Conservation (phyloP, 2,797 vertebrate species). For the Monodelphis domestica region DNA sequence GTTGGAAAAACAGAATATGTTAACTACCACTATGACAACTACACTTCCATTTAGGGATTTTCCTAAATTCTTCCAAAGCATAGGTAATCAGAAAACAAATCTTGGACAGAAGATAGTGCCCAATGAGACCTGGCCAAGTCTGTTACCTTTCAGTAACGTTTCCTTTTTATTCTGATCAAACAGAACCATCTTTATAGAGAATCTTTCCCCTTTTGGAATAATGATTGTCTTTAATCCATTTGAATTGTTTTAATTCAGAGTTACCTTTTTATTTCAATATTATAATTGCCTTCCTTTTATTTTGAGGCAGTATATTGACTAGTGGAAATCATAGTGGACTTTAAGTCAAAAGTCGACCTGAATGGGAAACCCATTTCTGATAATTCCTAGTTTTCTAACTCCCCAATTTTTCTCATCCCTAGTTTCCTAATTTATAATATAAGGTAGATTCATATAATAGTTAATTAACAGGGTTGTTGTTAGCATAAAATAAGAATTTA, state of each 20-base stretch:
- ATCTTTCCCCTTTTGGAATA: background rate
- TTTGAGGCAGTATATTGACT: background rate
- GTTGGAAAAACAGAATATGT: background rate
- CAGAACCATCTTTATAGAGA: background rate
- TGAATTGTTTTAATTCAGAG: background rate
- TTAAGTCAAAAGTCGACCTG: background rate
- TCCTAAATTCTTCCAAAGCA: background rate
- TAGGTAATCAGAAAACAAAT: background rate
- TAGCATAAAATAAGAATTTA: background rate
- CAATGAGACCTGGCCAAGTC: background rate
- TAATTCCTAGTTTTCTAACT: background rate
- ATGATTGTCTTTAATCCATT: background rate
- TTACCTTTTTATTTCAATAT: background rate
- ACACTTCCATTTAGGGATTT: background rate
- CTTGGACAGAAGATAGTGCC: background rate
- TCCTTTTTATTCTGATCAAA: background rate
- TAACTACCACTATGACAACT: background rate
- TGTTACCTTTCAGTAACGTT: background rate
- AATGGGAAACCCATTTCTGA: background rate
- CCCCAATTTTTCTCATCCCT: background rate
- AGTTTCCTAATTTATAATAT: background rate
- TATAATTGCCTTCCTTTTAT: background rate
- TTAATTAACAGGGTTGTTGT: background rate
- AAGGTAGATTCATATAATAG: background rate
- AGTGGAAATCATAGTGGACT: background rate